Percentiles rank a stretch among this genome's conserved stretches.
Conservation (phyloP, 2,888 invertebrate genomes). For the Polydesmus complanatus region DNA sequence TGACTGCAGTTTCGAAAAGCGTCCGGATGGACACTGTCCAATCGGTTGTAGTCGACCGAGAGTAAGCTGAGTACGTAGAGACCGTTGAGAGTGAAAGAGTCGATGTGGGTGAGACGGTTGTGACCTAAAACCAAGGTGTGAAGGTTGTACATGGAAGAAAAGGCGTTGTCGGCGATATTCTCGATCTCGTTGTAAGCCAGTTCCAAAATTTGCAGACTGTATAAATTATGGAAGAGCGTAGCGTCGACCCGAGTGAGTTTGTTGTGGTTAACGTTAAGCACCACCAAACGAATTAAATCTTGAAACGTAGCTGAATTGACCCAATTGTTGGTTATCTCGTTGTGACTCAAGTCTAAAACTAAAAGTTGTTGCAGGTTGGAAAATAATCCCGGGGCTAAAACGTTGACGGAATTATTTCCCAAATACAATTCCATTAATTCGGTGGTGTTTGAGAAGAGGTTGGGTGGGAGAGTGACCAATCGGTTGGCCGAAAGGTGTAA, state of each 20-base stretch:
- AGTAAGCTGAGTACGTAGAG: slow-evolving; percentile 70
- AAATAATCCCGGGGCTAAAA: slow-evolving; percentile 69
- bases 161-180: slow-evolving; percentile 71
- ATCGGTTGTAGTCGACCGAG: slow-evolving; percentile 69
- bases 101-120: slow-evolving; percentile 69
- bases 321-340: slow-evolving; percentile 74
- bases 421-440: slow-evolving; percentile 74
- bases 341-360: slow-evolving; percentile 68
- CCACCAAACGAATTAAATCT: slow-evolving; percentile 72
- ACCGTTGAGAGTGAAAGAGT: slow-evolving; percentile 74
- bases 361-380: slow-evolving; percentile 68
- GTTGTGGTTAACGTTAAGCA: slow-evolving; percentile 74
- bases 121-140: slow-evolving; percentile 75
- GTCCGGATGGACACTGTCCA: slow-evolving; percentile 70
- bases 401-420: slow-evolving; percentile 80
- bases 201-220: slow-evolving; percentile 71
- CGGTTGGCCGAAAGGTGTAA: slow-evolving; percentile 77
- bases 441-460: slow-evolving; percentile 59
- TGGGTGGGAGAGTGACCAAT: slow-evolving; percentile 63
- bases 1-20: slow-evolving; percentile 83
- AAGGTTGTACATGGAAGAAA: slow-evolving; percentile 79
- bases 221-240: slow-evolving; percentile 68
- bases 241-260: slow-evolving; percentile 63
- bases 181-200: slow-evolving; percentile 71
- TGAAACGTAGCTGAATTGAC: slow-evolving; percentile 71